Base-by-base conservation (phyloP, 37 sponge, comb jelly and placozoan genomes). In the Chondrosia reniformis region DNA sequence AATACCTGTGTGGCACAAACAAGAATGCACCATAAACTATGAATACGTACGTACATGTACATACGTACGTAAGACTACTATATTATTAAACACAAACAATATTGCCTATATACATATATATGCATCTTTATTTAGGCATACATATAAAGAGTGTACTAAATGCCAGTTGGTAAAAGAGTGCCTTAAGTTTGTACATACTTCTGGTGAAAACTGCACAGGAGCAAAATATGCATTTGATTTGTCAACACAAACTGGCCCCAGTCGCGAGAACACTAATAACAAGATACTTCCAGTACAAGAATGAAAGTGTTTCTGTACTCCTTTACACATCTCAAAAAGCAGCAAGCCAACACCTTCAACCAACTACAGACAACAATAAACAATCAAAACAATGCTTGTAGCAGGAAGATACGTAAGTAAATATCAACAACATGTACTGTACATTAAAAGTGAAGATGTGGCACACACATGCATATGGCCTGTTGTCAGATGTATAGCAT, bases 301-400 rank as follows among this genome's bases (percentile, higher is more conserved):
- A 72, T 96, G 97, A 40, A 96, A 87, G 63, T 93, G 93, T 17
- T 56, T 63, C 3, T 83, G 67, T 3, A 93, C 91, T 52, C 94
- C 97, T 56, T 82, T 87, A 63, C 87, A 83, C 24, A 86, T 67
- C 79, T 96, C 97, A 76, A 96, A 96, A 32, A 93, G 74, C 25
- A 96, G 81, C 58, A 76, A 75, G 24, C 91, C 91, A 54, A 96
- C 76, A 22, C 97, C 97, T 36, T 93, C 91, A 79, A 67, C 46
- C 31, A 96, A 33, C 88, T 95, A 39, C 10, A 3, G 25, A 28
- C 24, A 52, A 21, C 3, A 45, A 75, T 9, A 49, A 12, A 52
- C 36, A 76, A 49, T 15, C 55, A 30, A 33, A 57, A 43, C 8
- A 10, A 5, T 62, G 10, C n/a, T 2, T 24, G 28, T 3, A 61